Percentiles rank a stretch among this genome's conserved stretches.
Evolutionary conservation across 2,113 vertebrate genomes (phyloP).

Genomic region (Chionomys nivalis): DNA sequence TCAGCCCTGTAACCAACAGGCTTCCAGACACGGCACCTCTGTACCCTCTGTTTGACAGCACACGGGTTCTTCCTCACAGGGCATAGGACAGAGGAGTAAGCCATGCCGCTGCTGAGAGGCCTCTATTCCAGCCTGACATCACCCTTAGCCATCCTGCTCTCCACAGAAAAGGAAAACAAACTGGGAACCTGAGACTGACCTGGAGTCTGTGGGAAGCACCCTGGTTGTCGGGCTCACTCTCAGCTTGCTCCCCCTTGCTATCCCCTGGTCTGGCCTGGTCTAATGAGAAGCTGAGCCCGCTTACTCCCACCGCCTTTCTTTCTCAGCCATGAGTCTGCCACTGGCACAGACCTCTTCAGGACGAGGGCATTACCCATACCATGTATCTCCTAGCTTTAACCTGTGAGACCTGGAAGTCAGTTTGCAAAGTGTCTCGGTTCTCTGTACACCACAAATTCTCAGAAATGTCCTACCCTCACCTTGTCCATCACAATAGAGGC

Average conservation of each 20-base stretch:
- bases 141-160: slow-evolving; percentile 49
- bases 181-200: slow-evolving; percentile 56
- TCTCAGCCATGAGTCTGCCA: neutral
- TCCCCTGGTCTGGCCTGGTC: neutral
- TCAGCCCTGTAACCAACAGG: neutral
- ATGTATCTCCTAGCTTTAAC: neutral
- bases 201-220: neutral
- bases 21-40: neutral
- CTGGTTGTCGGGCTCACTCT: neutral
- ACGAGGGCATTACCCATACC: neutral
- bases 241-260: neutral
- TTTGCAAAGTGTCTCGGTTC: neutral
- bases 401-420: neutral
- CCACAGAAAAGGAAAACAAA: neutral
- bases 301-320: neutral
- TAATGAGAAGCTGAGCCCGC: too few relatives aligned
- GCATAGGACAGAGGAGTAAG: neutral
- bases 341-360: neutral
- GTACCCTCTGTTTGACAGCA: too few relatives aligned
- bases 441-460: neutral
- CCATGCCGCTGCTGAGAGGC: neutral
- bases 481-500: neutral
- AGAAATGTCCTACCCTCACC: neutral
- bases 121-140: slow-evolving; percentile 25
- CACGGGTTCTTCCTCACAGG: too few relatives aligned